These are phyloP conservation scores for Leptoteleia sp. DNA, from an alignment of 1,140 invertebrate genomes.

Conservation along the genomic window DNA sequence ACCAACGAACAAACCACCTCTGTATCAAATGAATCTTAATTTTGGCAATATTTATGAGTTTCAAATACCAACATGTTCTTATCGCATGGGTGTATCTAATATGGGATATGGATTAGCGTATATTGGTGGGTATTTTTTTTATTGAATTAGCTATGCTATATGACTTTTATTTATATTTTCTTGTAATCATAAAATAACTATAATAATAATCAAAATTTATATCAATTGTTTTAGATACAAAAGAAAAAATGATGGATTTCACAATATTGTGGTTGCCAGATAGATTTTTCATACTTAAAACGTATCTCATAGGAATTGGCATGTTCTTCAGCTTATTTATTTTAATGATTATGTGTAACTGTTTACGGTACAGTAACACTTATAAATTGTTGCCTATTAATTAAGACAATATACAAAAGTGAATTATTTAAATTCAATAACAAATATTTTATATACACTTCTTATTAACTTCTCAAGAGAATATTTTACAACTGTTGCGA, in stretches of 20 bases:
- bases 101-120: constrained; percentile 93
- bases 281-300: constrained; percentile 75
- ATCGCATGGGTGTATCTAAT: constrained; percentile 92
- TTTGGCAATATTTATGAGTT: constrained; percentile 88
- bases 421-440: too few species aligned
- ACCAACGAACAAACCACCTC: constrained; percentile 78
- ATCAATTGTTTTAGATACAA: constrained; percentile 78
- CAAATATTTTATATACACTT: too few species aligned
- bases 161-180: too few species aligned
- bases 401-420: not conserved
- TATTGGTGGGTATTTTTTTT: constrained; percentile 87
- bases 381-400: constrained; percentile 2
- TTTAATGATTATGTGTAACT: constrained; percentile 62
- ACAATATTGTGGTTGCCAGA: constrained; percentile 80
- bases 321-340: constrained; percentile 62
- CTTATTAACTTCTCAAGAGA: too few species aligned
- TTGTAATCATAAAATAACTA: too few species aligned
- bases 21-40: constrained; percentile 80
- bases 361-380: not conserved
- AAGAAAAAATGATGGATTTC: constrained; percentile 78
- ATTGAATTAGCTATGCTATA: too few species aligned
- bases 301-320: constrained; percentile 72
- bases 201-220: too few species aligned
- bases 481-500: too few species aligned
- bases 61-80: constrained; percentile 95